phyloP scores from a whole-genome alignment of 2,113 vertebrate genomes.

The Megatriorchis doriae region DNA sequence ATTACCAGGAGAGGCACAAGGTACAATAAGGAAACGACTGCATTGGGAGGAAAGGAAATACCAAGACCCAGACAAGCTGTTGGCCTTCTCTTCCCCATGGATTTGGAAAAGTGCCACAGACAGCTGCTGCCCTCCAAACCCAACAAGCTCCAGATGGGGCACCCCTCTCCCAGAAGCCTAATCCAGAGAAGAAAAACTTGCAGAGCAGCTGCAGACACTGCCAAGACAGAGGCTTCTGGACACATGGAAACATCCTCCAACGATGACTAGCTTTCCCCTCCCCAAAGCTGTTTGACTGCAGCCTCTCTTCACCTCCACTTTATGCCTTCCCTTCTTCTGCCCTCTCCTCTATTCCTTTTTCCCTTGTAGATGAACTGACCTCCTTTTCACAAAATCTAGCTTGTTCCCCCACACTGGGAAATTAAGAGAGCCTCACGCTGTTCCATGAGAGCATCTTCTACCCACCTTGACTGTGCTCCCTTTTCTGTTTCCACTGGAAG shows the following conservation, averaged over 20 bases:
- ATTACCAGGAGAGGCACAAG: neutral
- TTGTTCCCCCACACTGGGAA: fast-evolving
- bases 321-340: neutral
- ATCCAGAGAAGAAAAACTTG: neutral
- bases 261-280: neutral
- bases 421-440: neutral
- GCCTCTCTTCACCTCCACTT: neutral
- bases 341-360: neutral
- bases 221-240: neutral
- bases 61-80: neutral
- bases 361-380: neutral
- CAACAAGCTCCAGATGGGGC: neutral
- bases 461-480: neutral
- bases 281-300: neutral
- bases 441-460: neutral
- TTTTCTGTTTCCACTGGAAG: neutral
- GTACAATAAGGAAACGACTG: fast-evolving
- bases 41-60: neutral
- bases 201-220: neutral
- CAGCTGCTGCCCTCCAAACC: neutral
- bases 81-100: neutral
- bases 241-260: neutral
- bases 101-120: neutral
- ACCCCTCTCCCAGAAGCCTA: neutral
- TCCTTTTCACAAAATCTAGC: neutral